Evolutionary conservation across 2,888 invertebrate species (phyloP), one percentile per base, ranked within the genome.

Genomic region (Drosophila neotestacea): DNA sequence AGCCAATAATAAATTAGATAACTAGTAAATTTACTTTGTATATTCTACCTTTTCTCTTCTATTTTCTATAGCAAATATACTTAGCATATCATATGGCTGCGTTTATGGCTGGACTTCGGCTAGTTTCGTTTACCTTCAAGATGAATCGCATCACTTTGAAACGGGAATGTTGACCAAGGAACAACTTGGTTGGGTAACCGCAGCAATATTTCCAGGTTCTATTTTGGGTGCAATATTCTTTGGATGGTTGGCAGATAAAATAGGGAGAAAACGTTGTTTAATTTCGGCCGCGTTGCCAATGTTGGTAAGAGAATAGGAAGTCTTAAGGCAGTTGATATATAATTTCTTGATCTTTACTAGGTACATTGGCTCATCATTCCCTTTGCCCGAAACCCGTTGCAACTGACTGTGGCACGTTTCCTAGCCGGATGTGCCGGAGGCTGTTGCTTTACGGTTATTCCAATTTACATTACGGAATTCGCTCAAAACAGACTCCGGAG

Each of bases 401-500:
- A 86, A 32, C 63, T 91, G 10, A 62, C 66, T 38, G 6, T 78
- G 6, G 73, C 85, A 0, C 61, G 90, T 50, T 81, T 89, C 47
- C 39, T 89, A 0, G 85, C 78, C 30, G 91, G 91, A 32, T 30
- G 86, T 1, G 71, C 74, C 7, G 87, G 87, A 4, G 90, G 90
- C 13, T 88, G 81, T 11, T 51, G 64, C 39, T 90, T 89, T 59
- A 70, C 80, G 4, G 55, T 90, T 7, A 74, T 90, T 9, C 90
- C 91, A 4, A 67, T 89, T 11, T 91, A 90, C 50, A 73, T 88
- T 2, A 84, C 91, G 0, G 91, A 91, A 62, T 79, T 91, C 22
- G 80, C 90, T 0, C 88, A 91, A 46, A 85, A 89, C 27, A 72
- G 89, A 22, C 79, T 91, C 5, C 88, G 92, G 7, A 91, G 91